Evolutionary conservation across 2,113 vertebrate species (phyloP).

Genomic region (Varanus komodoensis): DNA sequence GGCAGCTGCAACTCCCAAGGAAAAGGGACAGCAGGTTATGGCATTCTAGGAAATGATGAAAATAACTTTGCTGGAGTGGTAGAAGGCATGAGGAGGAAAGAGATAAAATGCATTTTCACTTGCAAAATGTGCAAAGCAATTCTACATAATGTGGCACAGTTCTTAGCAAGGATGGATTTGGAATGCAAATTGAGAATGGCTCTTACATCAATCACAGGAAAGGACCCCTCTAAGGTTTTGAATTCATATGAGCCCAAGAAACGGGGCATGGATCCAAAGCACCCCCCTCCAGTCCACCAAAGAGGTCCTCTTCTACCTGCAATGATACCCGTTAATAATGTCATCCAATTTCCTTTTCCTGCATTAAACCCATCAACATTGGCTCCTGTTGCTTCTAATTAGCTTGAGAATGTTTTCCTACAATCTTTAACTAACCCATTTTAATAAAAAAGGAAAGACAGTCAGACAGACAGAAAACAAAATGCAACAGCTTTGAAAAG

Average conservation of each 20-base stretch:
- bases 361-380: constrained; percentile 5
- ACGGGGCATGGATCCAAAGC: neutral
- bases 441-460: too few relatives aligned
- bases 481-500: constrained; percentile 32
- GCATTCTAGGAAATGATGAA: constrained; percentile 6
- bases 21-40: neutral
- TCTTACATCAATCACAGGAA: constrained; percentile 43
- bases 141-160: neutral
- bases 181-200: constrained; percentile 20
- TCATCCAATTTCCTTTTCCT: constrained; percentile 40
- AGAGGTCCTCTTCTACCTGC: constrained; percentile 29
- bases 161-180: constrained; percentile 39
- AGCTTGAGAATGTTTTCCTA: constrained; percentile 1
- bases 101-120: constrained; percentile 7
- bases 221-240: constrained; percentile 42
- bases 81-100: neutral
- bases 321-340: constrained; percentile 32
- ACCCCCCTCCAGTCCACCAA: neutral
- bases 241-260: constrained; percentile 25
- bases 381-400: constrained; percentile 23
- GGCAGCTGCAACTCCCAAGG: neutral
- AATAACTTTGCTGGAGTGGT: constrained; percentile 33
- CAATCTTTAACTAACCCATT: neutral
- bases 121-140: constrained; percentile 34
- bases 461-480: neutral